Conservation (phyloP, 2,113 vertebrate species). For the Eulemur rufifrons region DNA sequence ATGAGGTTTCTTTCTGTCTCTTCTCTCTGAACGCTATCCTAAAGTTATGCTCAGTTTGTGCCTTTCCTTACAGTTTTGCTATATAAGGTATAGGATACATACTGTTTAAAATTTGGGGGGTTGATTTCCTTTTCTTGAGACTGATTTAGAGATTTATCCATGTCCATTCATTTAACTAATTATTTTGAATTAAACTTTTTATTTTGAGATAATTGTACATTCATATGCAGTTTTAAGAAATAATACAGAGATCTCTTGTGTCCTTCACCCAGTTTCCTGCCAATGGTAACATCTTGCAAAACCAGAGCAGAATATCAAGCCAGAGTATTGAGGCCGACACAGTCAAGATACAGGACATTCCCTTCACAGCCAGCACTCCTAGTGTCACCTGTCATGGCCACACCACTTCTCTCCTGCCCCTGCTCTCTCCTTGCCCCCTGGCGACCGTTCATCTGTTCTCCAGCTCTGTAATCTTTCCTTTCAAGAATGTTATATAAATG, state of each 20-base stretch:
- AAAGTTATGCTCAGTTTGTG: background rate
- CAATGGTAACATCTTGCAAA: background rate
- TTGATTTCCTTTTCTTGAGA: background rate
- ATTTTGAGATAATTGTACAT: background rate
- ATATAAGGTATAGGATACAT: background rate
- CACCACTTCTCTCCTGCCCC: background rate
- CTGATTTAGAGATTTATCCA: background rate
- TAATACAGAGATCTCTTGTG: background rate
- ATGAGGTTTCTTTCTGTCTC: background rate
- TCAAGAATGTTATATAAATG: background rate
- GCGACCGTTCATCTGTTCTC: background rate
- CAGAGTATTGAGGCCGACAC: background rate
- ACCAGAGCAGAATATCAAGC: background rate
- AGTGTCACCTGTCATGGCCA: background rate
- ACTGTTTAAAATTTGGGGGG: background rate
- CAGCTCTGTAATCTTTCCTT: background rate
- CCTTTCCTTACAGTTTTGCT: background rate
- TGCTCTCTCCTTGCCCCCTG: background rate
- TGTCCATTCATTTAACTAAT: background rate
- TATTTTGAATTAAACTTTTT: background rate
- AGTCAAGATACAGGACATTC: background rate
- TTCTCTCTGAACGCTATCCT: background rate
- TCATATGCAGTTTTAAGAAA: slow-evolving; percentile 6
- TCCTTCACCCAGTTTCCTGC: background rate
- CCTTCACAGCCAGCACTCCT: too few relatives aligned